Evolutionary conservation across 1,140 invertebrate genomes (phyloP).

Genomic region (Pogonus chalceus): DNA sequence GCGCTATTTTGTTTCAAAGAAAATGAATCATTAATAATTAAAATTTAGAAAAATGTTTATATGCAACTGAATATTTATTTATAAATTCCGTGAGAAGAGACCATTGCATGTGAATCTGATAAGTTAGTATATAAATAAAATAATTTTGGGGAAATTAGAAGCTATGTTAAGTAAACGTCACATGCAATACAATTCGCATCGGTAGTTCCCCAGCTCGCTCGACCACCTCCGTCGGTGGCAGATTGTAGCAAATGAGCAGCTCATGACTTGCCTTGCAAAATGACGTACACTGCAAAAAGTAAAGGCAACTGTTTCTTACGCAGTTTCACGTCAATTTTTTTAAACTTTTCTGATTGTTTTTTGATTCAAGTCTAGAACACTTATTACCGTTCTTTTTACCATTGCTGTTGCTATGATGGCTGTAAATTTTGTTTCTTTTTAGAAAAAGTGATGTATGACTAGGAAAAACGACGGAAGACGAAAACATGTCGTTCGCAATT

Average conservation of each 20-base stretch:
- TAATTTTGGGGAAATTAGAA: too few species aligned
- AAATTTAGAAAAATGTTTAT: too few species aligned
- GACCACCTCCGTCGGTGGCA: background rate
- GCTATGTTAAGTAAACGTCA: too few species aligned
- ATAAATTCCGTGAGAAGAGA: too few species aligned
- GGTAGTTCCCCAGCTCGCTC: background rate
- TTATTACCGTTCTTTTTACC: background rate
- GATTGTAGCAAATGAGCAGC: constrained; percentile 1
- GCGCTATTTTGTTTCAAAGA: too few species aligned
- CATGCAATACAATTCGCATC: background rate
- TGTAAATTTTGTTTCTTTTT: background rate
- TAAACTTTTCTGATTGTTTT: background rate
- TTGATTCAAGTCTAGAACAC: constrained; percentile 4
- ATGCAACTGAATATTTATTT: too few species aligned
- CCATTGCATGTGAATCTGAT: too few species aligned
- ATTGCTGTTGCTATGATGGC: background rate
- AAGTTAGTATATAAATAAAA: too few species aligned
- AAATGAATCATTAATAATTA: too few species aligned
- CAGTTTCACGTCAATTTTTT: background rate
- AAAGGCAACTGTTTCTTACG: background rate
- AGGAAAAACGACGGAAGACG: background rate
- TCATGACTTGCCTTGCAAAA: background rate
- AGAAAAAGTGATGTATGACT: background rate
- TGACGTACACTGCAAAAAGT: background rate
- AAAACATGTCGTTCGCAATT: background rate